phyloP scores from a whole-genome alignment of 2,888 invertebrate genomes.

The Ophioninae sp. region DNA sequence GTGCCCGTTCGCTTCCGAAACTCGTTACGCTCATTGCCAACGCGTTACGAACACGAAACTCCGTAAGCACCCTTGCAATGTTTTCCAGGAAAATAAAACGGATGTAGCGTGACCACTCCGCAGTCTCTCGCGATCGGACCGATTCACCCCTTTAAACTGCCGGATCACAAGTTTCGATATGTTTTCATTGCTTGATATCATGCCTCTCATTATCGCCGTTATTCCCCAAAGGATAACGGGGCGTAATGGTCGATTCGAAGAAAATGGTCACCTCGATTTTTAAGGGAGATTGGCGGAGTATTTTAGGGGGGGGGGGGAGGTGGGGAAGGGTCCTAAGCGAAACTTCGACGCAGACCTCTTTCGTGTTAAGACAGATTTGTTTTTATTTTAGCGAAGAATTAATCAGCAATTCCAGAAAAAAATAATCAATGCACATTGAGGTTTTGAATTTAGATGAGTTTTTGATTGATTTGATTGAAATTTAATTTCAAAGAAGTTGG shows the following conservation, averaged over 20 bases:
- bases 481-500: no score
- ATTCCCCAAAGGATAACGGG: neutral
- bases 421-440: no score
- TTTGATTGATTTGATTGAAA: no score
- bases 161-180: neutral
- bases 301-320: no score
- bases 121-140: slow-evolving; percentile 15
- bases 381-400: no score
- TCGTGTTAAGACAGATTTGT: no score
- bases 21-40: slow-evolving; percentile 40
- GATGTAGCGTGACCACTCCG: slow-evolving; percentile 2
- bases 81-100: slow-evolving; percentile 9
- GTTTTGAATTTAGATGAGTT: no score
- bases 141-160: neutral
- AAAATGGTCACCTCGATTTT: neutral
- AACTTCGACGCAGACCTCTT: no score
- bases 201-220: neutral
- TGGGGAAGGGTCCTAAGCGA: no score
- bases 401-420: no score
- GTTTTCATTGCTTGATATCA: neutral
- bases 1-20: slow-evolving; percentile 2
- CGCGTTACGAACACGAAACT: slow-evolving; percentile 25
- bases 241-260: neutral
- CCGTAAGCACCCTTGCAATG: neutral
- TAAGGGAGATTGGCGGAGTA: no score